These are phyloP conservation scores for Gymnopithys bicolor DNA, from an alignment of 2,797 vertebrate species.

Conservation along the genomic window DNA sequence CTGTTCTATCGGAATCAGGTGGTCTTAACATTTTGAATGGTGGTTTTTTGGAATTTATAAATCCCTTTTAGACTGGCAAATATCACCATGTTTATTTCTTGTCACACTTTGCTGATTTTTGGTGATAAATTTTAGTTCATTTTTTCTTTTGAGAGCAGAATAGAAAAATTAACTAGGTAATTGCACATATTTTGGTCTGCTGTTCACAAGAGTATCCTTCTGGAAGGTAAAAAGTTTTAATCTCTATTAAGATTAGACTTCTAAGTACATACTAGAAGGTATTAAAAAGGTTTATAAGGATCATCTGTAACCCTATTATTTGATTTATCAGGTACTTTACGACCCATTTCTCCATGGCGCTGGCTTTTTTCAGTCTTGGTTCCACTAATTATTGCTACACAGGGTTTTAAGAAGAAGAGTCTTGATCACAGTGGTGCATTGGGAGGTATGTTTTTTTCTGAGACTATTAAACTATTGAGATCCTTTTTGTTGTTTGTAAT, in stretches of 20 bases:
- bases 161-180: too few relatives aligned
- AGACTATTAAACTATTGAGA: not conserved
- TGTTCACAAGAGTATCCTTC: not conserved
- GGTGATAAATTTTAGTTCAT: too few relatives aligned
- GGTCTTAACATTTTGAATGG: not conserved
- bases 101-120: too few relatives aligned
- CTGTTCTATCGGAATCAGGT: not conserved
- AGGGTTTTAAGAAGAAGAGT: constrained; percentile 88
- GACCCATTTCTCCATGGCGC: constrained; percentile 93
- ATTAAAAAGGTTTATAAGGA: not conserved
- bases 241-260: not conserved
- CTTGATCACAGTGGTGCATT: constrained; percentile 89
- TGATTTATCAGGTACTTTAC: constrained; percentile 82
- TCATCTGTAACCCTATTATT: not conserved
- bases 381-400: constrained; percentile 81
- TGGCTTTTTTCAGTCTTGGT: constrained; percentile 93
- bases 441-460: constrained; percentile 82
- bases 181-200: too few relatives aligned
- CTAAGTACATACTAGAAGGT: not conserved
- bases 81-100: too few relatives aligned
- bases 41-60: not conserved
- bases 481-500: not conserved
- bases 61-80: not conserved
- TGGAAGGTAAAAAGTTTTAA: not conserved
- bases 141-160: too few relatives aligned